Evolutionary conservation across 2,797 vertebrate species (phyloP).

Genomic region (Urocyon cinereoargenteus): DNA sequence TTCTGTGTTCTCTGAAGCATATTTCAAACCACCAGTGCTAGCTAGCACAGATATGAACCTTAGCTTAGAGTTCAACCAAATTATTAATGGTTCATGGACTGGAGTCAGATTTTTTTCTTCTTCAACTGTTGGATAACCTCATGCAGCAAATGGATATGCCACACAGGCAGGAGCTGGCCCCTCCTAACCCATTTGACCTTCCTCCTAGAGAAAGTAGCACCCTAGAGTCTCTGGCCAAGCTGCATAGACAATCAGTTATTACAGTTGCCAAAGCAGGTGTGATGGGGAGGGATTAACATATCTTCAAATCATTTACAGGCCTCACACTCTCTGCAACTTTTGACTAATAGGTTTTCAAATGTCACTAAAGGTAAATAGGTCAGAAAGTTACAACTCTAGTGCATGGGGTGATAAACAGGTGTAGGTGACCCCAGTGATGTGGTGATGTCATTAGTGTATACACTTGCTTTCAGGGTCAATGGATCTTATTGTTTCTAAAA

Average conservation of each 20-base stretch:
- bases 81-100: slow-evolving; percentile 87
- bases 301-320: slow-evolving; percentile 88
- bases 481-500: slow-evolving; percentile 84
- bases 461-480: slow-evolving; percentile 88
- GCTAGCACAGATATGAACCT: slow-evolving; percentile 80
- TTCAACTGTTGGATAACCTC: slow-evolving; percentile 84
- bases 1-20: slow-evolving; percentile 71
- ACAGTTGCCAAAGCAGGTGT: slow-evolving; percentile 94
- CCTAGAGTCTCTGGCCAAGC: slow-evolving; percentile 87
- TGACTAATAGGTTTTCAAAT: slow-evolving; percentile 91
- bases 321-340: slow-evolving; percentile 88
- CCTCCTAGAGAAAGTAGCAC: slow-evolving; percentile 86
- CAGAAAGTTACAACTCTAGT: slow-evolving; percentile 90
- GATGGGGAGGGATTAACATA: slow-evolving; percentile 91
- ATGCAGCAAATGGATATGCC: slow-evolving; percentile 89
- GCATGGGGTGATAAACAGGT: slow-evolving; percentile 89
- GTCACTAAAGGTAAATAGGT: slow-evolving; percentile 92
- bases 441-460: slow-evolving; percentile 87
- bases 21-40: slow-evolving; percentile 73
- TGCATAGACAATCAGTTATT: slow-evolving; percentile 94
- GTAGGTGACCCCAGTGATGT: slow-evolving; percentile 86
- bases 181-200: slow-evolving; percentile 89
- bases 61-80: slow-evolving; percentile 81
- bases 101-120: slow-evolving; percentile 82
- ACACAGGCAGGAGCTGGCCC: slow-evolving; percentile 88